phyloP scores from a whole-genome alignment of 2,797 vertebrate species.

The Sebastolobus alascanus region DNA sequence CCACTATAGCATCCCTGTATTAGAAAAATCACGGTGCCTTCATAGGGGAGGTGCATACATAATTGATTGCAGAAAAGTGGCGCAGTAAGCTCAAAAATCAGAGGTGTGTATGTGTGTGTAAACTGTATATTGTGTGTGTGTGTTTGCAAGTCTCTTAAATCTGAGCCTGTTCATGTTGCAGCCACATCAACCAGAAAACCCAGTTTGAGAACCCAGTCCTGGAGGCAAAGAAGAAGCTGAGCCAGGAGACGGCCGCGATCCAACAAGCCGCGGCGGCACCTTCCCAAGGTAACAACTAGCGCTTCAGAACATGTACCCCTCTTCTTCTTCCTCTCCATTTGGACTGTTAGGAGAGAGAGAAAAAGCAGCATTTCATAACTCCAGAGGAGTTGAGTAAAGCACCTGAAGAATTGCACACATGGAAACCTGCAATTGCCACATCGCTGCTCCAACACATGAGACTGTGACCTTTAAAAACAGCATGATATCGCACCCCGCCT shows the following conservation, averaged over 20 bases:
- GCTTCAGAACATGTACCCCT: neutral
- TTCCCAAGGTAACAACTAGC: constrained; percentile 76
- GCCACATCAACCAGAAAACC: constrained; percentile 99
- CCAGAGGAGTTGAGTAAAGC: constrained; percentile 18
- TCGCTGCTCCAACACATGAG: neutral
- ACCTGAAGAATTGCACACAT: constrained; percentile 4
- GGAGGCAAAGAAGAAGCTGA: constrained; percentile 94
- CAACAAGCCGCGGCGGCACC: constrained; percentile 78
- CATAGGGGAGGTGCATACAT: constrained; percentile 52
- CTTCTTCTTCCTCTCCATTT: neutral
- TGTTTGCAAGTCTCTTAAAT: constrained; percentile 18
- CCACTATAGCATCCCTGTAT: constrained; percentile 31
- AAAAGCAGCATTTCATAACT: neutral
- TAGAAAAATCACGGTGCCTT: constrained; percentile 51
- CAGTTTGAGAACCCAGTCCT: constrained; percentile 99
- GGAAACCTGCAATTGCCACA: constrained; percentile 8
- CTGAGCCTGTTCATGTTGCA: constrained; percentile 56
- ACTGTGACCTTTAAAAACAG: constrained; percentile 36
- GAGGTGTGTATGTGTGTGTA: constrained; percentile 23
- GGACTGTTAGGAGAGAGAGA: neutral
- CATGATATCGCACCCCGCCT: constrained; percentile 5
- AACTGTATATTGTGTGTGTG: neutral
- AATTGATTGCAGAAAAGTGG: constrained; percentile 59
- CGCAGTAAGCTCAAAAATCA: constrained; percentile 44
- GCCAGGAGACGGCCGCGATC: constrained; percentile 74